phyloP scores from a whole-genome alignment of 2,113 vertebrate genomes.

The Leptocoma aspasia region DNA sequence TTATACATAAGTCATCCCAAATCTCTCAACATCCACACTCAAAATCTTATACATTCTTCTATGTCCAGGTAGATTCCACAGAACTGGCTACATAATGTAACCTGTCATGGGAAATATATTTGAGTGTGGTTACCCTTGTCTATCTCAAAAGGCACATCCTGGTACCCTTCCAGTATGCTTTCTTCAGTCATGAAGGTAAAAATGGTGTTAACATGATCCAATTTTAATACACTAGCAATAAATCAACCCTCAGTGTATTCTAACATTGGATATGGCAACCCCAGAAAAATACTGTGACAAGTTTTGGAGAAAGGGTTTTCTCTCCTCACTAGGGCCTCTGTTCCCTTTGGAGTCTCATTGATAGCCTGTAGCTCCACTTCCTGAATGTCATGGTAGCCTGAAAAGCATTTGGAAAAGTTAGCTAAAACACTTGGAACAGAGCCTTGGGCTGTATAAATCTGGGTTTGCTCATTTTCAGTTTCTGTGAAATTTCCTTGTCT shows the following conservation, averaged over 20 bases:
- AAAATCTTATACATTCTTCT: neutral
- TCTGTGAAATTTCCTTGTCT: neutral
- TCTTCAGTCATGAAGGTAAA: neutral
- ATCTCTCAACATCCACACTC: neutral
- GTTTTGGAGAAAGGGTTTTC: neutral
- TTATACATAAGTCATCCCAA: neutral
- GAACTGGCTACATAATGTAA: neutral
- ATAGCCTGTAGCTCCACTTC: neutral
- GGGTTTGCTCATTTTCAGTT: neutral
- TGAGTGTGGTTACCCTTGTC: neutral
- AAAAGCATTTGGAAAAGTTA: neutral
- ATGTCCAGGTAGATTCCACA: neutral
- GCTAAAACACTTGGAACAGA: neutral
- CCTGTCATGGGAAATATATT: neutral
- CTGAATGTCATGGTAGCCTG: neutral
- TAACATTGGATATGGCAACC: neutral
- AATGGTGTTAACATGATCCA: neutral
- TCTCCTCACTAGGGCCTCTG: accelerated
- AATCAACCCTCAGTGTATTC: neutral
- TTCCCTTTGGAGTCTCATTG: neutral
- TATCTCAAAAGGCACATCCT: neutral
- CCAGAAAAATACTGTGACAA: neutral
- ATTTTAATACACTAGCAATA: neutral
- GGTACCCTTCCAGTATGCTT: neutral
- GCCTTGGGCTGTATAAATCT: neutral